Base-by-base conservation (phyloP, 2,113 vertebrate species). In the Vireo altiloquus region DNA sequence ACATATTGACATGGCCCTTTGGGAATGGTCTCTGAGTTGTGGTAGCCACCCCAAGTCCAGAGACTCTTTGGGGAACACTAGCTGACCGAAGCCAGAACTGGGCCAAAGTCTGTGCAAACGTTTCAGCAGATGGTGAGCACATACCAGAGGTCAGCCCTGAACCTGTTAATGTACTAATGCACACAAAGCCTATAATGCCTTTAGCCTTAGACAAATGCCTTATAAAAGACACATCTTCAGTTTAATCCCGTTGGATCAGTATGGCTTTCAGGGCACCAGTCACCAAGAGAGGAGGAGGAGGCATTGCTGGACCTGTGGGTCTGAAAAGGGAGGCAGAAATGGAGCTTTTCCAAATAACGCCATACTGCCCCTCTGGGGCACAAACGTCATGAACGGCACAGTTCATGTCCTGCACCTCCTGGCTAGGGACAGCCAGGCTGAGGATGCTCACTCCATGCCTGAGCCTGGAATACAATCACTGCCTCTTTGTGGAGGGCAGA, bases 321-420 rank as follows among this genome's bases (percentile, higher is more conserved):
- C 66, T 70, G 59, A 6, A 81, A 70, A 81, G 18, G 25, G 15
- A 72, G 27, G 30, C 35, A 42, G 40, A 39, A 1, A 4, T 2
- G 17, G 79, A 16, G 24, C 16, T 65, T 64, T 46, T 28, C 27
- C 2, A 1, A 6, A 50, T 35, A 33, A 20, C 14, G 28, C 47
- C 6, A 3, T 7, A 4, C 0, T 33, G 50, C 4, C 4, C 6
- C 14, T 66, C 10, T 71, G 52, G 52, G 60, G 59, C 52, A 68
- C 10, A 14, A 49, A 13, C 0, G 8, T 21, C 4, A 1, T 8
- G 25, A 28, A 22, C 0, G 1, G 13, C 1, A 0, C 22, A 14
- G 57, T 4, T 30, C 11, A 0, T 30, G 37, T 30, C 40, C 75
- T 11, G 1, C 2, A 1, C 28, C 61, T 53, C 15, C 33, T 11